phyloP scores from a whole-genome alignment of 2,113 vertebrate species.

The Ictalurus furcatus region DNA sequence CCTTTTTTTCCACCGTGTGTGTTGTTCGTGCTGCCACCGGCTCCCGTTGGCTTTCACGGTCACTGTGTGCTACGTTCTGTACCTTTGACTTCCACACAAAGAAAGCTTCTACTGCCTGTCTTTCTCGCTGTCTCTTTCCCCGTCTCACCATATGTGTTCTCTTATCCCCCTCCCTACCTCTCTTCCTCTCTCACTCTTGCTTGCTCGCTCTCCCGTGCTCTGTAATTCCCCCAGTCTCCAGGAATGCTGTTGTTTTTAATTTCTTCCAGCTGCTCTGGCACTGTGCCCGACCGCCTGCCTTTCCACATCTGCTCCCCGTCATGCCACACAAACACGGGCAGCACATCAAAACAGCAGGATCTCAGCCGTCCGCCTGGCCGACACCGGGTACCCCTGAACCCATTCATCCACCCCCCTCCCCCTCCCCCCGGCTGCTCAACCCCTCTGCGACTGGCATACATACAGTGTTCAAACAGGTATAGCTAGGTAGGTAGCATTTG shows the following conservation, averaged over 20 bases:
- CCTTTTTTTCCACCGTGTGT: slow-evolving; percentile 42
- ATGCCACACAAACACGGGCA: slow-evolving; percentile 79
- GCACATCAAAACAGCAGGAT: slow-evolving; percentile 73
- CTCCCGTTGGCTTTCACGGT: slow-evolving; percentile 51
- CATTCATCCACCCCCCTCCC: slow-evolving; percentile 24
- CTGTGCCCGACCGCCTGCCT: slow-evolving; percentile 80
- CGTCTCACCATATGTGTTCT: slow-evolving; percentile 42
- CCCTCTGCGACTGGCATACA: not conserved
- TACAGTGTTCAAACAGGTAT: not conserved
- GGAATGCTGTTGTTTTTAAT: slow-evolving; percentile 83
- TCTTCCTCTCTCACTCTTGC: slow-evolving; percentile 44
- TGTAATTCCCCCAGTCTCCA: slow-evolving; percentile 77
- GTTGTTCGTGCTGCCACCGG: slow-evolving; percentile 5
- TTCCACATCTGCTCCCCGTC: slow-evolving; percentile 89
- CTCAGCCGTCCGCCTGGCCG: slow-evolving; percentile 70
- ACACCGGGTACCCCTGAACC: slow-evolving; percentile 51
- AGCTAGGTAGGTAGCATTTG: not conserved
- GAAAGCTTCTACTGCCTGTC: slow-evolving; percentile 61
- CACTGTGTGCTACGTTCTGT: slow-evolving; percentile 57
- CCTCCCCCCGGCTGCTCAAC: not conserved
- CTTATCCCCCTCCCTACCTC: slow-evolving; percentile 26
- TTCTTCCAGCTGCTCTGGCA: slow-evolving; percentile 84
- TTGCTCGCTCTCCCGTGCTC: slow-evolving; percentile 60
- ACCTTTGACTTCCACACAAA: slow-evolving; percentile 63
- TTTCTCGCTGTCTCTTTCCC: slow-evolving; percentile 22